Evolutionary conservation across 2,888 invertebrate genomes (phyloP).

Genomic region (Apodemia zela): DNA sequence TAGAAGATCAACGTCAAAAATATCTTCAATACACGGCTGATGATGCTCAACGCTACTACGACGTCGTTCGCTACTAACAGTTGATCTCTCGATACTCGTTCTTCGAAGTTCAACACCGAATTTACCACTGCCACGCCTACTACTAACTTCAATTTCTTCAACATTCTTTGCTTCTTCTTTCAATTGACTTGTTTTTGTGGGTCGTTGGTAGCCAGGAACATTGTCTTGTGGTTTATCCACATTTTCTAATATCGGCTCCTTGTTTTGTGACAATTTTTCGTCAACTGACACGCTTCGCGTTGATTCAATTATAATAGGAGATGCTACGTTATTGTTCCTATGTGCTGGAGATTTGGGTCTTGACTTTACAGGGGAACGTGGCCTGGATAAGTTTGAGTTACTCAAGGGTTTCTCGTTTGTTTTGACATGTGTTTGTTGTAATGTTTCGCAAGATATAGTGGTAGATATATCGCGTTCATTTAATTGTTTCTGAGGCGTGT

Average conservation of each 20-base stretch:
- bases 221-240: conserved; percentile 45
- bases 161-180: conserved; percentile 55
- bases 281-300: conserved; percentile 16
- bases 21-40: conserved; percentile 84
- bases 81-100: conserved; percentile 75
- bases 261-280: neutral
- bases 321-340: conserved; percentile 43
- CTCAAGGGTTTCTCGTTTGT: conserved; percentile 42
- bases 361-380: conserved; percentile 47
- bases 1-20: conserved; percentile 84
- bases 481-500: neutral
- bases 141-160: conserved; percentile 67
- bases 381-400: conserved; percentile 44
- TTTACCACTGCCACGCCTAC: conserved; percentile 79
- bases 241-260: conserved; percentile 41
- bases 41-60: conserved; percentile 70
- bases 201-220: conserved; percentile 57
- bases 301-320: conserved; percentile 40
- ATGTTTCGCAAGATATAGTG: neutral
- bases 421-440: conserved; percentile 30
- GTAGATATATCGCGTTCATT: neutral
- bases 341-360: conserved; percentile 50
- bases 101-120: conserved; percentile 85
- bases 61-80: conserved; percentile 65
- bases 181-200: conserved; percentile 62